These are phyloP conservation scores for Channa striata DNA, from an alignment of 2,797 vertebrate genomes.

Conservation along the genomic window DNA sequence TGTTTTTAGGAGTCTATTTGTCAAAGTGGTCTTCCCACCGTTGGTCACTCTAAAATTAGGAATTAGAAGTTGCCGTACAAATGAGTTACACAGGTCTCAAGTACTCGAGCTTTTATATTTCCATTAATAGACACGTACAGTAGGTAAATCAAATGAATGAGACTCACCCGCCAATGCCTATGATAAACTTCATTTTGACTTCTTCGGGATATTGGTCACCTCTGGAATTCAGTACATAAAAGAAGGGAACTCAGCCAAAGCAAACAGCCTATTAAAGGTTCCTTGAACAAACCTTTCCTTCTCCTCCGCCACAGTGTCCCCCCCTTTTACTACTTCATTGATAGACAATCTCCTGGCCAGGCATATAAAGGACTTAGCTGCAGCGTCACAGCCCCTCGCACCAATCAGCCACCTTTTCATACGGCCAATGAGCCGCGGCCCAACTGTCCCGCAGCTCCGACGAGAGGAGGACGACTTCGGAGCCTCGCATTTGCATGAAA, in stretches of 20 bases:
- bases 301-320: slow-evolving; percentile 61
- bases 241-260: slow-evolving; percentile 74
- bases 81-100: background rate
- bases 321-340: slow-evolving; percentile 88
- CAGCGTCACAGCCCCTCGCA: slow-evolving; percentile 55
- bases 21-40: slow-evolving; percentile 95
- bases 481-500: slow-evolving; percentile 62
- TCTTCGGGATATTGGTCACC: slow-evolving; percentile 68
- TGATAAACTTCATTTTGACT: slow-evolving; percentile 89
- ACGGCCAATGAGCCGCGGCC: slow-evolving; percentile 69
- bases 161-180: slow-evolving; percentile 95
- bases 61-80: slow-evolving; percentile 9
- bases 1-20: slow-evolving; percentile 85
- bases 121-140: background rate
- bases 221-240: slow-evolving; percentile 79
- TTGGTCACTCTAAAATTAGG: slow-evolving; percentile 91
- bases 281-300: slow-evolving; percentile 57
- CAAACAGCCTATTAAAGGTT: slow-evolving; percentile 54
- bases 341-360: slow-evolving; percentile 70
- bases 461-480: slow-evolving; percentile 27
- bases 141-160: background rate
- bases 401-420: slow-evolving; percentile 57
- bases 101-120: background rate
- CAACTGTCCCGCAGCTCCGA: slow-evolving; percentile 38
- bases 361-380: slow-evolving; percentile 80